Percentiles rank a stretch among this genome's conserved stretches.
Evolutionary conservation across 1,140 invertebrate species (phyloP).

Genomic region (Drosophila oshimai): DNA sequence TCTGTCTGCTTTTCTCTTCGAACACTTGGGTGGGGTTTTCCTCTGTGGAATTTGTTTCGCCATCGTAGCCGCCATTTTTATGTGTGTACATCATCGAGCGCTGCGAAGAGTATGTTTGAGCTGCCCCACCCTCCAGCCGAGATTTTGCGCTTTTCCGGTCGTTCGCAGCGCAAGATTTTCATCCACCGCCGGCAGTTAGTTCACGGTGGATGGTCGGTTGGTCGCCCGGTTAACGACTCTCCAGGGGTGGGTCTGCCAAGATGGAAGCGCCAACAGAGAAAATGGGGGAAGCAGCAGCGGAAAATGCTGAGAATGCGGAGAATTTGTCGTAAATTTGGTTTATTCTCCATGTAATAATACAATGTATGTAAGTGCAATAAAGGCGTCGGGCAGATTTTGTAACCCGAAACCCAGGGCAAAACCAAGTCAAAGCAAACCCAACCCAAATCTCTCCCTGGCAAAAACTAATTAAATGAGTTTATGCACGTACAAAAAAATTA

Average conservation of each 20-base stretch:
- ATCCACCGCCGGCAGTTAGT: conserved; percentile 47
- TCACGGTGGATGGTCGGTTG: conserved; percentile 24
- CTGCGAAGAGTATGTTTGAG: background rate
- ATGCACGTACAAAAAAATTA: conserved; percentile 74
- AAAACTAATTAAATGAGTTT: conserved; percentile 80
- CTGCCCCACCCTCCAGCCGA: conserved; percentile 32
- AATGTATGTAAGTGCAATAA: conserved; percentile 62
- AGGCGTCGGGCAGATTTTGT: conserved; percentile 31
- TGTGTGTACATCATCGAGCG: conserved; percentile 43
- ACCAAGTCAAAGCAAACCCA: background rate
- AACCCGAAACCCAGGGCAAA: background rate
- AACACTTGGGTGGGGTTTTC: conserved; percentile 41
- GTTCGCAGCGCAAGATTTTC: conserved; percentile 56
- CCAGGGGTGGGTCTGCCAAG: conserved; percentile 23
- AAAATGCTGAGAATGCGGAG: conserved; percentile 8
- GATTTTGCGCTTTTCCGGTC: conserved; percentile 72
- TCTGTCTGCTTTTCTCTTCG: conserved; percentile 9
- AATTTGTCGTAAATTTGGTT: conserved; percentile 55
- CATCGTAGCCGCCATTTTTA: conserved; percentile 58
- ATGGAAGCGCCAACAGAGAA: background rate
- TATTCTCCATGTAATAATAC: conserved; percentile 47
- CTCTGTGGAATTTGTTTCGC: no score
- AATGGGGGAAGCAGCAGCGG: conserved; percentile 9
- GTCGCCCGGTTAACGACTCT: conserved; percentile 23
- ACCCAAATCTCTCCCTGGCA: conserved; percentile 15